phyloP scores from a whole-genome alignment of 2,797 vertebrate species.

The Bradypodion pumilum region DNA sequence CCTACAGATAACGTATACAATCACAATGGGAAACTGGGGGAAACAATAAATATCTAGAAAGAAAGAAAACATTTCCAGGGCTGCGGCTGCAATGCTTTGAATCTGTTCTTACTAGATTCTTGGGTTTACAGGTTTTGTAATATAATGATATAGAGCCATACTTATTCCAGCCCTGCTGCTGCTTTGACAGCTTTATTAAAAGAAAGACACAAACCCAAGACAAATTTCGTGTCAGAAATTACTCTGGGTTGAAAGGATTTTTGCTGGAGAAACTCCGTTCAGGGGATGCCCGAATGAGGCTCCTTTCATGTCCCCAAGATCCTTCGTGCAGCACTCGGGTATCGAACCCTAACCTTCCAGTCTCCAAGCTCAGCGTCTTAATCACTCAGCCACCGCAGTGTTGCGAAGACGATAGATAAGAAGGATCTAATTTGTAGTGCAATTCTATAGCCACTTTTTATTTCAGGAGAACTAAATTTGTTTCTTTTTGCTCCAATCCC shows the following conservation, averaged over 20 bases:
- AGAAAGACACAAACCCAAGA: no score
- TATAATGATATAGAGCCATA: not conserved
- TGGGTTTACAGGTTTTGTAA: not conserved
- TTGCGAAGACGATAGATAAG: not conserved
- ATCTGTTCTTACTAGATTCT: not conserved
- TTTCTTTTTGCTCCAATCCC: accelerated
- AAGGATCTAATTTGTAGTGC: not conserved
- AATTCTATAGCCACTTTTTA: not conserved
- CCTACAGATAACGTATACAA: not conserved
- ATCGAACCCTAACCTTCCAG: no score
- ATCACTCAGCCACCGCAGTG: no score
- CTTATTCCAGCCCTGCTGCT: not conserved
- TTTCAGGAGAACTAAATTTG: not conserved
- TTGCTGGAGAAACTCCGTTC: no score
- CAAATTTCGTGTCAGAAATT: no score
- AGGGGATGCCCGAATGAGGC: no score
- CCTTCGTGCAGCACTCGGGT: no score
- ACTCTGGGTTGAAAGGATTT: no score
- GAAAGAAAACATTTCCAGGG: not conserved
- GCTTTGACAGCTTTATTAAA: not conserved
- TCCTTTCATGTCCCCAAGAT: no score
- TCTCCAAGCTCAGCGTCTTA: no score
- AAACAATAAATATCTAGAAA: not conserved
- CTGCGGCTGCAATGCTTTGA: not conserved
- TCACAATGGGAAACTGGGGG: not conserved